Conservation (phyloP, 37 sponge, comb jelly and placozoan genomes). For the Mnemiopsis leidyi region DNA sequence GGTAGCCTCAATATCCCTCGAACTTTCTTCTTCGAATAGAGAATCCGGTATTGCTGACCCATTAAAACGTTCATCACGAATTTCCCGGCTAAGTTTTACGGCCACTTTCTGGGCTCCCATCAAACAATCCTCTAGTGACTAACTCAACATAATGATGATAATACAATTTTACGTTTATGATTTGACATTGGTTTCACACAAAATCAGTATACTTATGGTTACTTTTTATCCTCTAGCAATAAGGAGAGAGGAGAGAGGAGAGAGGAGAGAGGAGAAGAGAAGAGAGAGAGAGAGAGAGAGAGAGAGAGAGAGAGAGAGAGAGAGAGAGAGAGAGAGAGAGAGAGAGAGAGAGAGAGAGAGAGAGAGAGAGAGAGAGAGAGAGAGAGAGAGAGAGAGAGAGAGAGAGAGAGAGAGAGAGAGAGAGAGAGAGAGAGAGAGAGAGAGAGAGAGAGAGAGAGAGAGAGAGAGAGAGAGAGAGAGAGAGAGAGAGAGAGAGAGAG, state of each 20-base stretch:
- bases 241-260: background rate
- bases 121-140: no score
- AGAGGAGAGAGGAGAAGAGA: background rate
- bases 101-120: no score
- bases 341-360: background rate
- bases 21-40: background rate
- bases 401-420: background rate
- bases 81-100: no score
- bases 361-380: background rate
- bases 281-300: background rate
- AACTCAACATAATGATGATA: no score
- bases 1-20: background rate
- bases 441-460: conserved; percentile 5
- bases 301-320: conserved; percentile 5
- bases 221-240: background rate
- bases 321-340: conserved; percentile 5
- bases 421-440: background rate
- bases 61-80: no score
- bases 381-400: conserved; percentile 5
- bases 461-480: conserved; percentile 5
- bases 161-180: no score
- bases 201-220: no score
- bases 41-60: background rate
- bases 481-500: conserved; percentile 5
- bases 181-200: no score